A percentile compares a stretch with the other conserved stretches of the same genome.
These are phyloP conservation scores for Sphaerophoria rueppellii DNA, from an alignment of 2,888 invertebrate species.

Conservation along the genomic window DNA sequence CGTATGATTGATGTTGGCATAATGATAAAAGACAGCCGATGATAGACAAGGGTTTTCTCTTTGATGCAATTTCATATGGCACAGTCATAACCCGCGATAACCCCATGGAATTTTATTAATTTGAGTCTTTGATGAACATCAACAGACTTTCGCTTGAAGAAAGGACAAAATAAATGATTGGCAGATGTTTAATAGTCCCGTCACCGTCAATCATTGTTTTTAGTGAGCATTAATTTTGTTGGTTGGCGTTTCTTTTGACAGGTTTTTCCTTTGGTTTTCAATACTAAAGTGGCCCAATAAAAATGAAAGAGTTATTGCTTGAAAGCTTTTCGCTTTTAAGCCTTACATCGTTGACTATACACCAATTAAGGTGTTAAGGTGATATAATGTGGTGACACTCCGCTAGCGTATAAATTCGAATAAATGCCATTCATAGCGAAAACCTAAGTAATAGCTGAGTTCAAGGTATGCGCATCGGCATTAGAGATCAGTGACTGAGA, in stretches of 20 bases:
- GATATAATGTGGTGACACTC: conserved; percentile 34
- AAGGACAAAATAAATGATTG: too few species aligned
- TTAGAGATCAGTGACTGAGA: not conserved
- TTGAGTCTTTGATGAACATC: conserved; percentile 19
- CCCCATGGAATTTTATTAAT: conserved; percentile 37
- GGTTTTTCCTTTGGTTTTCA: too few species aligned
- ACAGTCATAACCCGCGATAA: not conserved
- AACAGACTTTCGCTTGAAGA: conserved; percentile 41
- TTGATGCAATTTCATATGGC: conserved; percentile 43
- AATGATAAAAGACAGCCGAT: conserved; percentile 11
- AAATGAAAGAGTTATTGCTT: too few species aligned
- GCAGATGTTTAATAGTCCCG: too few species aligned
- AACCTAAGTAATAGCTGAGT: not conserved
- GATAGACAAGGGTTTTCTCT: conserved; percentile 46
- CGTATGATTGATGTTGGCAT: conserved; percentile 35
- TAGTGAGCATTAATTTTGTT: too few species aligned
- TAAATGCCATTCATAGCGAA: conserved; percentile 12
- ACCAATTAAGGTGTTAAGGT: conserved; percentile 42
- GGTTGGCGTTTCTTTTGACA: too few species aligned
- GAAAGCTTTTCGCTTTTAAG: not conserved
- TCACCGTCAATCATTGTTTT: too few species aligned
- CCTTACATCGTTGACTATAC: not conserved
- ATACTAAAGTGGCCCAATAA: too few species aligned
- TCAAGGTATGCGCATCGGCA: too few species aligned
- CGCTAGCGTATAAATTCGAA: not conserved